Conservation (phyloP, 2,797 vertebrate genomes). For the Notolepis coatsorum region DNA sequence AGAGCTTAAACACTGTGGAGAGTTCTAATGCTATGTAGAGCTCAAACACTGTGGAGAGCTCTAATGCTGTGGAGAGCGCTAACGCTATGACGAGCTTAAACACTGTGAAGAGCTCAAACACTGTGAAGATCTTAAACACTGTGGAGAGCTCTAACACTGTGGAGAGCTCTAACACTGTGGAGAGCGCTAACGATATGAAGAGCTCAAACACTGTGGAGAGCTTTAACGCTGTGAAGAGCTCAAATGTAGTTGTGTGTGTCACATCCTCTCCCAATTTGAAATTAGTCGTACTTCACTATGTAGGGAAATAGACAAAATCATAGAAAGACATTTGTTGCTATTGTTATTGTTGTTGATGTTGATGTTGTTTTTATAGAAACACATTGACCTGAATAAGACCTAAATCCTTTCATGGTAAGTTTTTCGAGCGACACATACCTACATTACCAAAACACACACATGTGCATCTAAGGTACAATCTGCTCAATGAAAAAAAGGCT, state of each 20-base stretch:
- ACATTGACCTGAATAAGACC: constrained; percentile 51
- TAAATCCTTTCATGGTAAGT: constrained; percentile 50
- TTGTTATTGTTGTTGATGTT: constrained; percentile 20
- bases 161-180: constrained; percentile 56
- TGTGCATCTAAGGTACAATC: constrained; percentile 21
- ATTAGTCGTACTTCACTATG: constrained; percentile 44
- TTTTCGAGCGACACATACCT: constrained; percentile 18
- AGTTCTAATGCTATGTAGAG: constrained; percentile 55
- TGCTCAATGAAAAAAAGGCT: constrained; percentile 13
- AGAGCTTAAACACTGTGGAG: constrained; percentile 57
- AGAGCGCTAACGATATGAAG: too few species aligned
- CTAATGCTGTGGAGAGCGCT: constrained; percentile 36
- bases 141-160: constrained; percentile 58
- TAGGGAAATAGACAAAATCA: not conserved
- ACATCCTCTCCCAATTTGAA: constrained; percentile 30
- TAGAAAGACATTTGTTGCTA: not conserved
- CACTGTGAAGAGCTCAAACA: constrained; percentile 56
- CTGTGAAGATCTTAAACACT: constrained; percentile 58
- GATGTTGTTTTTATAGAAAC: constrained; percentile 12
- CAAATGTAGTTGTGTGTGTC: constrained; percentile 36
- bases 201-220: too few species aligned
- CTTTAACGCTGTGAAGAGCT: constrained; percentile 60
- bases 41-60: constrained; percentile 57
- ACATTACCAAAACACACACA: constrained; percentile 20
- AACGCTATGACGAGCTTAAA: too few species aligned